These are phyloP conservation scores for Teleogryllus occipitalis DNA, from an alignment of 1,140 invertebrate genomes.

Conservation along the genomic window DNA sequence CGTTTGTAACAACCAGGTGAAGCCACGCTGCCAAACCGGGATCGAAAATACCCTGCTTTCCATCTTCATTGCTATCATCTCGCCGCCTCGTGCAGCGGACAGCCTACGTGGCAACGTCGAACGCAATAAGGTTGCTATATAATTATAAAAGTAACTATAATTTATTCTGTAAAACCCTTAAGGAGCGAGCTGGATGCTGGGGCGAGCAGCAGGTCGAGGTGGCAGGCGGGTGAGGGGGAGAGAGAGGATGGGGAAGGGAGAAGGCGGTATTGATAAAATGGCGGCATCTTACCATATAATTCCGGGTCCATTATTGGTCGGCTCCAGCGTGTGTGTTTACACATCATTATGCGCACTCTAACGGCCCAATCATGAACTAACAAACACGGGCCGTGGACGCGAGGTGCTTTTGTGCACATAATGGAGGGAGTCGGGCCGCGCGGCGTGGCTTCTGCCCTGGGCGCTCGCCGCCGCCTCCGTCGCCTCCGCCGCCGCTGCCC, in stretches of 20 bases:
- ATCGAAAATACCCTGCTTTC: background rate
- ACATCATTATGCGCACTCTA: conserved; percentile 18
- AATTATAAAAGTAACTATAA: background rate
- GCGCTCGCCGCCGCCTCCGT: no score
- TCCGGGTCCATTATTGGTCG: conserved; percentile 8
- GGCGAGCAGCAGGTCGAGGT: background rate
- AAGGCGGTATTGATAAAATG: conserved; percentile 14
- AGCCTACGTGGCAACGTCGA: background rate
- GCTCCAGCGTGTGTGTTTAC: conserved; percentile 14
- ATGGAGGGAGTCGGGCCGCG: background rate
- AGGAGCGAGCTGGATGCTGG: background rate
- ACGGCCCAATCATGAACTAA: conserved; percentile 9
- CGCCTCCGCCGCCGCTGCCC: no score
- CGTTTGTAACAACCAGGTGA: background rate
- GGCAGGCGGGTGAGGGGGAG: background rate
- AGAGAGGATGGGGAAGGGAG: background rate
- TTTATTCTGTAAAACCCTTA: background rate
- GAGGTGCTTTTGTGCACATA: background rate
- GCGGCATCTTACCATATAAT: conserved; percentile 8
- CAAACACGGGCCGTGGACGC: background rate
- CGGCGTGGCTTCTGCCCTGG: background rate
- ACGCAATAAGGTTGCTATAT: background rate
- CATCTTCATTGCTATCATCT: background rate
- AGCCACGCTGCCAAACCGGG: background rate
- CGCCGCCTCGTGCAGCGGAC: background rate